Percentiles rank a stretch among this genome's conserved stretches.
phyloP scores from a whole-genome alignment of 92 coral and sea anemone genomes.

The Palythoa grandis region DNA sequence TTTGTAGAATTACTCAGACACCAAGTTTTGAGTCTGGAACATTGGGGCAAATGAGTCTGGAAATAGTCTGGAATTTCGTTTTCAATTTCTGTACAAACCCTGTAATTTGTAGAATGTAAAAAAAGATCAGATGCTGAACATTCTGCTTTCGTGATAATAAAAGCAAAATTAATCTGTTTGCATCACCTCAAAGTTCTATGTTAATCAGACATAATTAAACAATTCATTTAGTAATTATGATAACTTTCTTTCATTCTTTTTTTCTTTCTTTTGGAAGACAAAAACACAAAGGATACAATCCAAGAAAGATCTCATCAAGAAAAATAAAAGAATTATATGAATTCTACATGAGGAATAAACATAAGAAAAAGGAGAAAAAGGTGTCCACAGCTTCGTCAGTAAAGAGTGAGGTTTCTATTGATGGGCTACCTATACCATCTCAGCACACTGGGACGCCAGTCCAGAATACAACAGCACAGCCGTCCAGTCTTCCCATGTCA shows the following conservation, averaged over 20 bases:
- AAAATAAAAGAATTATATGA: slow-evolving; percentile 44
- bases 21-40: no score
- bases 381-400: not conserved
- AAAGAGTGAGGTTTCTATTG: not conserved
- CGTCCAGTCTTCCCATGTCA: not conserved
- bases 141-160: no score
- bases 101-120: no score
- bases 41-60: no score
- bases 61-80: no score
- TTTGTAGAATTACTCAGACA: no score
- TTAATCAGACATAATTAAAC: not conserved
- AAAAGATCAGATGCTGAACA: no score
- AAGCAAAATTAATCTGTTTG: no score
- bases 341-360: slow-evolving; percentile 43
- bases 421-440: not conserved
- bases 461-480: not conserved
- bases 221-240: not conserved
- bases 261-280: not conserved
- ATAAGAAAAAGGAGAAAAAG: slow-evolving; percentile 7
- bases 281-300: slow-evolving; percentile 33
- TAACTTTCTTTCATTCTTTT: not conserved
- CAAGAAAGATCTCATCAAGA: slow-evolving; percentile 50
- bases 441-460: not conserved
- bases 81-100: no score
- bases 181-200: no score